Conservation (phyloP, 2,113 vertebrate species). For the Indicator maculatus region DNA sequence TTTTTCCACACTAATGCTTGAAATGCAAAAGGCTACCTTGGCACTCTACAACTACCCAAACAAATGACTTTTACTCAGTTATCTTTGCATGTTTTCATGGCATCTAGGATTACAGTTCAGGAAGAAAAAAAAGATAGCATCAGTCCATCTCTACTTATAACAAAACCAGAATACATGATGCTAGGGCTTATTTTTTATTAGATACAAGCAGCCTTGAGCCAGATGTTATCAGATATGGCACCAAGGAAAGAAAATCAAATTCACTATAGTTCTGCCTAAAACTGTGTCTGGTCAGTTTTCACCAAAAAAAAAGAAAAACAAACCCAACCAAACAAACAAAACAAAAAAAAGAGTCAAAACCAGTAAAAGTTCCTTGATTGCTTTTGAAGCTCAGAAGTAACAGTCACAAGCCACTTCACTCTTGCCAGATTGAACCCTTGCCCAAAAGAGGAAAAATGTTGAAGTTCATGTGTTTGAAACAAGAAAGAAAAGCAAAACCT, state of each 20-base stretch:
- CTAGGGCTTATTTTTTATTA: not conserved
- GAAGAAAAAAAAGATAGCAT: not conserved
- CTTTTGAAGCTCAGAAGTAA: not conserved
- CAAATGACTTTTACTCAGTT: not conserved
- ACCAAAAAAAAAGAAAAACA: not conserved
- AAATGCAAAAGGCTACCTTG: not conserved
- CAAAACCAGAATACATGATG: not conserved
- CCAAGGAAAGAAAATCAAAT: not conserved
- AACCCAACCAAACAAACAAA: too few relatives aligned
- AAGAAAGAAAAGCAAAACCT: not conserved
- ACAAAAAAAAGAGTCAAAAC: not conserved
- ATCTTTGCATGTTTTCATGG: not conserved
- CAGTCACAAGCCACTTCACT: not conserved
- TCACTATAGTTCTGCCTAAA: not conserved
- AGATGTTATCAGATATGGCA: not conserved
- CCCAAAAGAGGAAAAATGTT: not conserved
- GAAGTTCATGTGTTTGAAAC: not conserved
- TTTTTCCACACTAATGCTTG: not conserved
- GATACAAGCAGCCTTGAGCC: not conserved
- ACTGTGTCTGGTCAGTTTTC: not conserved
- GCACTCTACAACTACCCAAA: not conserved
- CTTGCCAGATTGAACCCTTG: slow-evolving; percentile 6
- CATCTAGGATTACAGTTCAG: not conserved
- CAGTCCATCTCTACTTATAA: not conserved
- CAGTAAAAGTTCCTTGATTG: not conserved